These are phyloP conservation scores for Mobula birostris DNA, from an alignment of 2,113 vertebrate species.

Conservation along the genomic window DNA sequence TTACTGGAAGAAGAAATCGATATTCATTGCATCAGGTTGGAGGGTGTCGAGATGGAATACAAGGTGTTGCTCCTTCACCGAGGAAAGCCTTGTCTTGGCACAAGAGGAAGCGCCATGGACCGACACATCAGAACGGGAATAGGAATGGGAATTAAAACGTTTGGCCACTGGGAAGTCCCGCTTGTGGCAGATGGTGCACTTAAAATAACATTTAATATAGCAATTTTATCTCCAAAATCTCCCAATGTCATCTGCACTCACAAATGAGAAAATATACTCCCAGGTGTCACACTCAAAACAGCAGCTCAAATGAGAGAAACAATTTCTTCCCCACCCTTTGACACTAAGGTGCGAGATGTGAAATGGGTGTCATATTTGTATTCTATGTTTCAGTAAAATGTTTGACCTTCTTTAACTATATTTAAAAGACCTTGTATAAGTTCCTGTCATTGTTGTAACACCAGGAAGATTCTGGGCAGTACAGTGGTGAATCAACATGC, in stretches of 20 bases:
- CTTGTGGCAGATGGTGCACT: too few species aligned
- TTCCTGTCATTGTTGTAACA: background rate
- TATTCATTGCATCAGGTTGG: too few species aligned
- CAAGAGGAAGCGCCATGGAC: too few species aligned
- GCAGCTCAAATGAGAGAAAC: background rate
- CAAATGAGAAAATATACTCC: background rate
- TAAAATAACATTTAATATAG: background rate
- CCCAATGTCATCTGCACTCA: background rate
- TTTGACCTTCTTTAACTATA: background rate
- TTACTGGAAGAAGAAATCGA: too few species aligned
- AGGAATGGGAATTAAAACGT: too few species aligned
- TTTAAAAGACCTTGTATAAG: background rate
- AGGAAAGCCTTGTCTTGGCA: too few species aligned
- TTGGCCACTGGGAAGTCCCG: too few species aligned
- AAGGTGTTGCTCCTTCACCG: too few species aligned
- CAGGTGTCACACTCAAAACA: background rate
- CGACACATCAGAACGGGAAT: too few species aligned
- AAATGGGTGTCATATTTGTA: background rate
- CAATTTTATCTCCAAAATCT: background rate
- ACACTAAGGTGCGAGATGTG: background rate
- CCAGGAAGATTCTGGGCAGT: background rate
- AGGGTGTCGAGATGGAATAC: too few species aligned
- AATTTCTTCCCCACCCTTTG: background rate
- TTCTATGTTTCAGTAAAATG: background rate
- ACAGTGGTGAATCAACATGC: background rate